Evolutionary conservation across 2,113 vertebrate species (phyloP), one percentile per base, ranked within the genome.

Genomic region (Vanacampus margaritifer): DNA sequence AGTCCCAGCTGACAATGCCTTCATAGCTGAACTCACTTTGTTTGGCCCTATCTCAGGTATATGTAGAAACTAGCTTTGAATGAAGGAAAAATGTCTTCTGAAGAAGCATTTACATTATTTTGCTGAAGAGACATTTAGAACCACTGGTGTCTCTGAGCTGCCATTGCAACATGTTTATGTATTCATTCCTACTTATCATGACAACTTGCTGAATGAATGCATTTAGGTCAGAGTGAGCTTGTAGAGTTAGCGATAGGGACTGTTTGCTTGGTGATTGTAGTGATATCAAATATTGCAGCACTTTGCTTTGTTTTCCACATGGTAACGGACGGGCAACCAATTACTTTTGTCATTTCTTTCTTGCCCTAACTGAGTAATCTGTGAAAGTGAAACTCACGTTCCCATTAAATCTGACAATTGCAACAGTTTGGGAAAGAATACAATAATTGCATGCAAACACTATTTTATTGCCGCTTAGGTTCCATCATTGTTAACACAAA

Each of bases 141-240:
- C 61, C 41, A 19, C 17, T 6, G 28, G 58, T 24, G 10, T 73
- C 61, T 65, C 53, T 37, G 70, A 66, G 76, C 60, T 69, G 6
- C 65, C 9, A 24, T 14, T 23, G 69, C 28, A 78, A 79, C 79
- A 5, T 63, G 19, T 78, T 68, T 78, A 65, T 83, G 67, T 78
- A 69, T 75, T 74, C 68, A 32, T 58, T 61, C 63, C 11, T 61
- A 60, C 63, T 66, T 76, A 64, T 23, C 64, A 65, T 23, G 36
- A 69, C 46, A 60, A 75, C 53, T 67, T 74, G 71, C 72, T 76
- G 70, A 75, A 69, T 45, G 37, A 16, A 37, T 23, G 21, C 36
- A 39, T 60, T 45, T 75, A 56, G 56, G 70, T 69, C 67, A 61
- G 26, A 71, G 59, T 43, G 24, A 60, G 56, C 23, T 54, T 54